Percentiles rank a stretch among this genome's conserved stretches.
Evolutionary conservation across 2,113 vertebrate genomes (phyloP).

Genomic region (Hippocampus mohnikei): DNA sequence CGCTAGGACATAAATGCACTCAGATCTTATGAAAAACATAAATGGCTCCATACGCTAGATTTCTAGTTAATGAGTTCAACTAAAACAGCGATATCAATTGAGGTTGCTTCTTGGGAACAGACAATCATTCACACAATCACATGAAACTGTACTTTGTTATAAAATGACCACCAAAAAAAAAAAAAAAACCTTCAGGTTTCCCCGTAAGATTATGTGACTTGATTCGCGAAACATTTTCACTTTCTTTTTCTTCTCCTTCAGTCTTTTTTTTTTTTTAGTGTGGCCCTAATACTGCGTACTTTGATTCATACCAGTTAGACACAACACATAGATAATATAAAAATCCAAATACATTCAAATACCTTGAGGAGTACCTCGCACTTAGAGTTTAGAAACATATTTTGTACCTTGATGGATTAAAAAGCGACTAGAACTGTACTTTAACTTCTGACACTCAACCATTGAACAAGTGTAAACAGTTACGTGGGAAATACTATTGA

Average conservation of each 20-base stretch:
- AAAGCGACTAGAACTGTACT: background rate
- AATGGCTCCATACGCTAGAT: too few species aligned
- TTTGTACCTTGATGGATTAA: background rate
- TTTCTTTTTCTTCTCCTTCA: background rate
- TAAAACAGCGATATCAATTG: background rate
- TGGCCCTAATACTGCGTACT: background rate
- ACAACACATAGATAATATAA: background rate
- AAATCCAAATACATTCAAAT: background rate
- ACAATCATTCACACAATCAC: background rate
- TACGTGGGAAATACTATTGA: constrained; percentile 3
- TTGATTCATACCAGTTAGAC: background rate
- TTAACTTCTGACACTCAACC: background rate
- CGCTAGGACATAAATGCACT: background rate
- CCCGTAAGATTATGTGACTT: background rate
- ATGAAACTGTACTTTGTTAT: background rate
- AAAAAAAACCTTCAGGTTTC: too few species aligned
- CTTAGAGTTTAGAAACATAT: background rate
- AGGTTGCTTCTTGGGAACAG: background rate
- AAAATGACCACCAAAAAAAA: background rate
- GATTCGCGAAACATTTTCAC: background rate
- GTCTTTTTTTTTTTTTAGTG: background rate
- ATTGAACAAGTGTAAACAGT: constrained; percentile 20
- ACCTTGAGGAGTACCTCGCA: background rate
- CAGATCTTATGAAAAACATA: too few species aligned
- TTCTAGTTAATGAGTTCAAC: background rate